Conservation (phyloP, 1,140 invertebrate species). For the Radopholus similis region DNA sequence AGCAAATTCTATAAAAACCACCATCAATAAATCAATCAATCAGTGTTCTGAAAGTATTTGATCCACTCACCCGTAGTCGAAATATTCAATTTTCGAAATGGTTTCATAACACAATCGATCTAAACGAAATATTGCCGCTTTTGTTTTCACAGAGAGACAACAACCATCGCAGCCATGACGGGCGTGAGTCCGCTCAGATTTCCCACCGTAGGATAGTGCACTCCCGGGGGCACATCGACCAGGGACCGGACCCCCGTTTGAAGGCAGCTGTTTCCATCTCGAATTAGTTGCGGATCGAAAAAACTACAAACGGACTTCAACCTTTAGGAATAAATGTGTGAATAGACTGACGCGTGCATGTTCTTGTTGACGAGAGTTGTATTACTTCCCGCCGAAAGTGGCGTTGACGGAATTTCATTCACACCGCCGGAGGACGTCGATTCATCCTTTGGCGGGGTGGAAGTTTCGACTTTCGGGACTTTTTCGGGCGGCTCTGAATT, state of each 20-base stretch:
- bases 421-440: neutral
- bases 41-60: neutral
- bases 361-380: neutral
- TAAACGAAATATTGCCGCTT: constrained; percentile 21
- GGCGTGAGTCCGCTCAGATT: constrained; percentile 53
- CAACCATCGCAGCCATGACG: constrained; percentile 58
- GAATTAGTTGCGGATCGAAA: constrained; percentile 40
- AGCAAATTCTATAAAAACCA: constrained; percentile 42
- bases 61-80: constrained; percentile 38
- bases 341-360: constrained; percentile 5
- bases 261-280: constrained; percentile 25
- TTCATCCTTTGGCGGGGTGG: neutral
- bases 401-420: neutral
- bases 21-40: too few relatives aligned
- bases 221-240: constrained; percentile 44
- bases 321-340: neutral
- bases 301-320: constrained; percentile 21
- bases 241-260: constrained; percentile 42
- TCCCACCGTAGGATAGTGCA: constrained; percentile 36
- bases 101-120: constrained; percentile 59
- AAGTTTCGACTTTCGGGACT: neutral
- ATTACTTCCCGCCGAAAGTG: neutral
- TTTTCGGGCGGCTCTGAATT: neutral
- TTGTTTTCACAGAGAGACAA: constrained; percentile 58
- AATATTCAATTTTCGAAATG: constrained; percentile 48